Base-by-base conservation (phyloP, 2,113 vertebrate genomes). In the Pycnonotus jocosus region DNA sequence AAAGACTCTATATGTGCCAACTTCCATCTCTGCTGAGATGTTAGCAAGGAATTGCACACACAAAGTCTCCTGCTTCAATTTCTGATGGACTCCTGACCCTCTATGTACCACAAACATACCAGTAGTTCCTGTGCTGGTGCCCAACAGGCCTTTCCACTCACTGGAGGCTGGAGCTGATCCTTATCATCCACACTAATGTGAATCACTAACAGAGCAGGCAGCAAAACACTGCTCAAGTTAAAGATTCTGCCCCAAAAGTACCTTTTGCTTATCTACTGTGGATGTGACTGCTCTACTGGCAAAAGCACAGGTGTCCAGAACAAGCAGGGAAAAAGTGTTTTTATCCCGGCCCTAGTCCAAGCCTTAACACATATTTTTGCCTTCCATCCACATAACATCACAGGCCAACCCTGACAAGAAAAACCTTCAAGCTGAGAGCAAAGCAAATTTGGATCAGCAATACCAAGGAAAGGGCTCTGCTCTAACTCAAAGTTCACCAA, bases 1-100 rank as follows among this genome's bases (percentile, higher is more conserved):
- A 74, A 92, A 95, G 93, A 80, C 72, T 92, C 80, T 37, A 4
- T 45, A 94, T 65, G 81, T 97, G 97, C 96, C 97, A 97, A 81
- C 92, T 97, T 94, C 42, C 91, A 84, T 96, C 86, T 95, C 93
- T 84, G 90, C 40, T 44, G 33, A 91, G 88, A 81, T 69, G 8
- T 69, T 45, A 77, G 76, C 42, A 71, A 25, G 3, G 64, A 93
- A 70, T 47, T 95, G 51, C 30, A n/a, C 24, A 17, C 28, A 48
- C 15, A 9, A 30, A 85, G 30, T 47, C 81, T 96, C 65, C 48
- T 5, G 18, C 53, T 69, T 66, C 31, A 24, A n/a, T 71, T 76
- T 53, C 8, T 9, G 12, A 40, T 0, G 61, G 61, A 21, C 64
- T 72, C 62, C 87, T 58, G 89, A 73, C 68, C 64, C 5, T 23